These are phyloP conservation scores for Willisornis vidua DNA, from an alignment of 2,113 vertebrate species.

Conservation along the genomic window DNA sequence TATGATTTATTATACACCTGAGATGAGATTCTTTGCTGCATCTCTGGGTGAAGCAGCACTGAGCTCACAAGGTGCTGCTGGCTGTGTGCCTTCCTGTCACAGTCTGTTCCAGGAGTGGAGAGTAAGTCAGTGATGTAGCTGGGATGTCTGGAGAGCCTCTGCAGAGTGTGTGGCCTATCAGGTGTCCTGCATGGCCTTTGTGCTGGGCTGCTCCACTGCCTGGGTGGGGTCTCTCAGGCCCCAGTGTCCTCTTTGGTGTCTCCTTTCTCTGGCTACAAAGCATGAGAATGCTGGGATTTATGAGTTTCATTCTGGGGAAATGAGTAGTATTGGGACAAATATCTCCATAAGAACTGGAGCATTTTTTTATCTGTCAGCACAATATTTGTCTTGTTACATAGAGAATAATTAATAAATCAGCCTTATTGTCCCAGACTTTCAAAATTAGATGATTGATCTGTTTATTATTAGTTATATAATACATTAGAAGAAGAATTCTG, in stretches of 20 bases:
- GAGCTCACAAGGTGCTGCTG: not conserved
- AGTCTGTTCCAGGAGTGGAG: not conserved
- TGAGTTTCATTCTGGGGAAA: not conserved
- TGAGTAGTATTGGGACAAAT: not conserved
- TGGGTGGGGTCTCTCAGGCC: not conserved
- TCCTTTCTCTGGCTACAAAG: not conserved
- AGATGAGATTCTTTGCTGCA: not conserved
- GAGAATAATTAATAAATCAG: not conserved
- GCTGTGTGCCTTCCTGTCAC: not conserved
- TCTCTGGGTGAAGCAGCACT: not conserved
- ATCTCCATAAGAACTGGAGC: not conserved
- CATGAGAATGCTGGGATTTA: not conserved
- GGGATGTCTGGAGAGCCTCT: not conserved
- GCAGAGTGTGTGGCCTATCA: not conserved
- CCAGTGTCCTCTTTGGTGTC: not conserved
- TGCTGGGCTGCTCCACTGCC: not conserved
- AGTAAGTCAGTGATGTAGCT: not conserved
- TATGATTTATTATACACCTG: not conserved
- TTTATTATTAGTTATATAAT: not conserved
- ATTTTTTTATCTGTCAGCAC: not conserved
- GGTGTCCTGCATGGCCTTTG: not conserved
- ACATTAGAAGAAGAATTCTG: not conserved
- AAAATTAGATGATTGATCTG: not conserved
- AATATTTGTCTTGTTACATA: not conserved
- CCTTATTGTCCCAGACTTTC: not conserved